These are phyloP conservation scores for Bubalus kerabau DNA, from an alignment of 2,113 vertebrate genomes.

Conservation along the genomic window DNA sequence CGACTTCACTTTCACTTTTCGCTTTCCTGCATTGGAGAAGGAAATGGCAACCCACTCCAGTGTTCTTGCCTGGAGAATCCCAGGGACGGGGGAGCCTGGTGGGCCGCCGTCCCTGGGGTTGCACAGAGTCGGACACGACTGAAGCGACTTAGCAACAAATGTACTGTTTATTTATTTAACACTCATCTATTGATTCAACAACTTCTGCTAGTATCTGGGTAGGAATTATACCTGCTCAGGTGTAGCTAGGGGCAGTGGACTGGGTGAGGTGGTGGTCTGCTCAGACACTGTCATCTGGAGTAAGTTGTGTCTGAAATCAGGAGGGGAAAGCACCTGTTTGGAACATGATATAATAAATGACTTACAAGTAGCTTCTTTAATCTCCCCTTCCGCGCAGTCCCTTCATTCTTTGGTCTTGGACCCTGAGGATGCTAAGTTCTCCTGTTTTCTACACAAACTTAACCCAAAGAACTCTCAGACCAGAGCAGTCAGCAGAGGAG, in stretches of 20 bases:
- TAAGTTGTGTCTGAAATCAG: not conserved
- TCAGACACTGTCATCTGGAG: not conserved
- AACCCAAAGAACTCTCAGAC: not conserved
- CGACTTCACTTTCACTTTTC: too few species aligned
- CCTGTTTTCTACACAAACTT: not conserved
- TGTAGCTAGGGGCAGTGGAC: not conserved
- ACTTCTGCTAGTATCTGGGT: not conserved
- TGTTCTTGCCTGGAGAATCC: too few species aligned
- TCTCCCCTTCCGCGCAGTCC: not conserved
- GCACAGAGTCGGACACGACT: too few species aligned
- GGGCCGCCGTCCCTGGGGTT: too few species aligned
- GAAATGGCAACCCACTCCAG: too few species aligned
- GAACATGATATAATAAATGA: not conserved
- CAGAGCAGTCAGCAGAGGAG: not conserved
- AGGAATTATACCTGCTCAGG: not conserved
- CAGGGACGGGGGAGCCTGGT: too few species aligned
- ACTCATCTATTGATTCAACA: not conserved
- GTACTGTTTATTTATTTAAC: not conserved
- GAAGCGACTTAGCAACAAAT: too few species aligned
- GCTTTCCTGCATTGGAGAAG: too few species aligned
- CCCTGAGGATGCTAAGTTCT: not conserved
- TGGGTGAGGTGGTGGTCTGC: not conserved
- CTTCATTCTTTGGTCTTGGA: not conserved
- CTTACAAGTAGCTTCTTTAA: not conserved
- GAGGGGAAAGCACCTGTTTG: not conserved